Conservation (phyloP, 37 sponge, comb jelly and placozoan genomes). For the Cliona cf. orientalis region DNA sequence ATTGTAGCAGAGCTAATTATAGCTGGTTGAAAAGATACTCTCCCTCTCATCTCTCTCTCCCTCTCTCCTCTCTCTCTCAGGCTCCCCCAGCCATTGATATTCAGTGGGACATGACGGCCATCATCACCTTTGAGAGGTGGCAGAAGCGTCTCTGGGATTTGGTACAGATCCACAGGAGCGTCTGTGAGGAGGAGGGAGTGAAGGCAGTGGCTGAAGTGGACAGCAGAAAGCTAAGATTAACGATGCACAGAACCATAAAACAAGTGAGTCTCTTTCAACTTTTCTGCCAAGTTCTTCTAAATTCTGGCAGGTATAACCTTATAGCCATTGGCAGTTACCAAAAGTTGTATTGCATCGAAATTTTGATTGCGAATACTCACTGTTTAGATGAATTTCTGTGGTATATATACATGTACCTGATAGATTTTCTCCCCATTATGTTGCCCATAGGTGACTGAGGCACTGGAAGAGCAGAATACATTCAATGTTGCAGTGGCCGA, state of each 20-base stretch:
- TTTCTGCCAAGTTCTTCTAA: too few species aligned
- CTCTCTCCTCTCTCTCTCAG: too few species aligned
- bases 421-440: not conserved
- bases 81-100: slow-evolving; percentile 63
- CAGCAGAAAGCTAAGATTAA: not conserved
- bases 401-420: not conserved
- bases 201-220: not conserved
- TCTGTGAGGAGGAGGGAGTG: slow-evolving; percentile 3
- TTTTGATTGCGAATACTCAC: too few species aligned
- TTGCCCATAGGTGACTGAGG: slow-evolving; percentile 51
- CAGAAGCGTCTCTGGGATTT: slow-evolving; percentile 35
- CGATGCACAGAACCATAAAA: slow-evolving; percentile 50
- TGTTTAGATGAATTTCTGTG: too few species aligned
- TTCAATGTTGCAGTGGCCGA: slow-evolving; percentile 65
- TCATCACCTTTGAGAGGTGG: slow-evolving; percentile 49
- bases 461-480: slow-evolving; percentile 34
- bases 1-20: too few species aligned
- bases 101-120: slow-evolving; percentile 74
- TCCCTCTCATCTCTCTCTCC: not conserved
- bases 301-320: too few species aligned
- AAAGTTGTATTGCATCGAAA: too few species aligned
- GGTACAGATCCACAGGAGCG: slow-evolving; percentile 26
- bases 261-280: slow-evolving; percentile 17
- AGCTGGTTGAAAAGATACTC: too few species aligned
- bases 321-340: too few species aligned